Percentiles rank a stretch among this genome's conserved stretches.
These are phyloP conservation scores for Neosalanx taihuensis DNA, from an alignment of 2,797 vertebrate species.

Conservation along the genomic window DNA sequence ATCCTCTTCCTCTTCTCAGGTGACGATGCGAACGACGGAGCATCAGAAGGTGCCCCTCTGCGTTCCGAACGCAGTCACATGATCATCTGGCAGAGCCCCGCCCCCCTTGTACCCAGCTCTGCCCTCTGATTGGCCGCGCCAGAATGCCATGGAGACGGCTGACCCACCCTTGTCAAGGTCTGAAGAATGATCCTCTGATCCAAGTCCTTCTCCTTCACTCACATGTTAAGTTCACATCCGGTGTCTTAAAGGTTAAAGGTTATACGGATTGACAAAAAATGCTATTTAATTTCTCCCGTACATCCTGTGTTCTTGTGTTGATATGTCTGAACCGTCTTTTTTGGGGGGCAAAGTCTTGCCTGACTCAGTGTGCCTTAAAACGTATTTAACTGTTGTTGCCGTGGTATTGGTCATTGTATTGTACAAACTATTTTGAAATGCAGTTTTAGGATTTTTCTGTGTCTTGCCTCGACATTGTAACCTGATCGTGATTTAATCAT, in stretches of 20 bases:
- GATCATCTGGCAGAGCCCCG: constrained; percentile 79
- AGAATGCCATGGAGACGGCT: constrained; percentile 12
- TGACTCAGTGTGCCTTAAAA: constrained; percentile 39
- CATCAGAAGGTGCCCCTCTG: constrained; percentile 63
- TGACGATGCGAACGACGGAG: constrained; percentile 74
- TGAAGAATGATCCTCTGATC: not conserved
- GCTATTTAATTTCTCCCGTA: constrained; percentile 22
- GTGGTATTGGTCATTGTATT: constrained; percentile 32
- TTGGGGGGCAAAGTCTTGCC: constrained; percentile 27
- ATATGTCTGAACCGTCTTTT: constrained; percentile 7
- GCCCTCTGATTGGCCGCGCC: constrained; percentile 58
- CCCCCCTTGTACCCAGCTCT: constrained; percentile 58
- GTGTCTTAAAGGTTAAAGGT: constrained; percentile 5
- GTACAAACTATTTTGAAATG: constrained; percentile 5
- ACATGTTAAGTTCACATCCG: not conserved
- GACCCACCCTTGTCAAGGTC: constrained; percentile 6
- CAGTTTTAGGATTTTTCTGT: constrained; percentile 18
- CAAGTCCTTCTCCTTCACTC: not conserved
- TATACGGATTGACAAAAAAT: constrained; percentile 5
- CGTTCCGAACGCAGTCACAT: constrained; percentile 83
- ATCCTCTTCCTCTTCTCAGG: constrained; percentile 53
- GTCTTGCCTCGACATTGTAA: not conserved
- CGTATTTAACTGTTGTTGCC: constrained; percentile 20
- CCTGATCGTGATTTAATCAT: not conserved
- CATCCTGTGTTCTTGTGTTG: constrained; percentile 40